These are phyloP conservation scores for Cataglyphis rosenhaueri DNA, from an alignment of 2,888 invertebrate species.

Conservation along the genomic window DNA sequence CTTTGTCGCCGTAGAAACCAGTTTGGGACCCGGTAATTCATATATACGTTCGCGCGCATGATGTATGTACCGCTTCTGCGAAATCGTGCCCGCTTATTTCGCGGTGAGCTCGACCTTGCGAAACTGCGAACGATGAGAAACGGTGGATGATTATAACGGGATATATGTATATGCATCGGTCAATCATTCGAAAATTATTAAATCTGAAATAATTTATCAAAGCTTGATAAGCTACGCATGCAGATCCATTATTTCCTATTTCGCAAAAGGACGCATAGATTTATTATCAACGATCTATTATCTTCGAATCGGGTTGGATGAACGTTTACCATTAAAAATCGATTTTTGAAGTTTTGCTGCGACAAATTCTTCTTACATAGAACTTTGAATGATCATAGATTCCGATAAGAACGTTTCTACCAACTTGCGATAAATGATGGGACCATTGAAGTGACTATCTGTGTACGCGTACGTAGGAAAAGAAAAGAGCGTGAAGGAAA, in stretches of 20 bases:
- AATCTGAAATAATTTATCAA: not conserved
- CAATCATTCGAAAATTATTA: not conserved
- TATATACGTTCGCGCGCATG: constrained; percentile 18
- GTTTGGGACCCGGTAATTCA: constrained; percentile 46
- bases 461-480: not conserved
- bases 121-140: not conserved
- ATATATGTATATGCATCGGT: not conserved
- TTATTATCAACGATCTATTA: not conserved
- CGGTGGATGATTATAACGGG: constrained; percentile 11
- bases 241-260: not conserved
- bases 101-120: constrained; percentile 21
- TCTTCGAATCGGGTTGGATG: not conserved
- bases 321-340: not conserved
- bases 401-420: not conserved
- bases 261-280: not conserved
- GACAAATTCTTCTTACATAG: not conserved
- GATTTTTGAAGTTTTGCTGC: not conserved
- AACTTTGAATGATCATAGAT: not conserved
- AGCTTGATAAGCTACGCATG: not conserved
- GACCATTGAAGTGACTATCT: not conserved
- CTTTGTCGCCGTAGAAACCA: constrained; percentile 43
- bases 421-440: constrained; percentile 3
- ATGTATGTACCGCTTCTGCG: constrained; percentile 42
- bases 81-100: constrained; percentile 48
- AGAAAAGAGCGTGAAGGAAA: constrained; percentile 29